Evolutionary conservation across 1,140 invertebrate genomes (phyloP).

Genomic region (Sitobion miscanthi): DNA sequence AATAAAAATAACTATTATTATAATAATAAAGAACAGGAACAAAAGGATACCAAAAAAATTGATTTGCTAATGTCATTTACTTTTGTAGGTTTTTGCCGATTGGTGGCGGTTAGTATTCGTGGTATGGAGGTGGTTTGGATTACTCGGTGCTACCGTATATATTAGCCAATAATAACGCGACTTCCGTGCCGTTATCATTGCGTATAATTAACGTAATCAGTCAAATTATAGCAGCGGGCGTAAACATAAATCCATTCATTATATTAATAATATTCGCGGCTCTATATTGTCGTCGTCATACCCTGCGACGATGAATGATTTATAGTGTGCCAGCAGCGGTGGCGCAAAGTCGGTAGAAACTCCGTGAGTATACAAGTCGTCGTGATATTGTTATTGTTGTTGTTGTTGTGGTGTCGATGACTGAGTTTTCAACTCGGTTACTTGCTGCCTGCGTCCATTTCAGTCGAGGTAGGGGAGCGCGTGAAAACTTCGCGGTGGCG

Average conservation of each 20-base stretch:
- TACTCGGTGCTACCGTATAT: background rate
- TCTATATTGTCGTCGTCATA: background rate
- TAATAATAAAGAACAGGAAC: background rate
- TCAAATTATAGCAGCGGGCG: background rate
- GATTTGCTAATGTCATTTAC: background rate
- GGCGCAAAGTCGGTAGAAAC: background rate
- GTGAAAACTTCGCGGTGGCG: background rate
- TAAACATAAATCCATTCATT: slow-evolving; percentile 13
- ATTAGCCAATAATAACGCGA: background rate
- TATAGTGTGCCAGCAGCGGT: background rate
- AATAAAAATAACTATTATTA: background rate
- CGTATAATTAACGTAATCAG: background rate
- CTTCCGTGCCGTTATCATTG: background rate
- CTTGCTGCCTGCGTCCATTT: background rate
- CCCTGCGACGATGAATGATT: background rate
- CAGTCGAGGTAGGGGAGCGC: background rate
- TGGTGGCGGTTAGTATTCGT: background rate
- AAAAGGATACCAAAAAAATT: background rate
- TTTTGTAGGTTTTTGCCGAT: background rate
- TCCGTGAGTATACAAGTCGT: background rate
- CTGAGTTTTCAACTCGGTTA: background rate
- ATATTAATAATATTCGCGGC: background rate
- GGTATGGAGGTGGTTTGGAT: background rate
- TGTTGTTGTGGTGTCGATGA: background rate
- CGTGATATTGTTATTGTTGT: background rate